Evolutionary conservation across 2,797 vertebrate species (phyloP).

Genomic region (Takifugu ocellatus): DNA sequence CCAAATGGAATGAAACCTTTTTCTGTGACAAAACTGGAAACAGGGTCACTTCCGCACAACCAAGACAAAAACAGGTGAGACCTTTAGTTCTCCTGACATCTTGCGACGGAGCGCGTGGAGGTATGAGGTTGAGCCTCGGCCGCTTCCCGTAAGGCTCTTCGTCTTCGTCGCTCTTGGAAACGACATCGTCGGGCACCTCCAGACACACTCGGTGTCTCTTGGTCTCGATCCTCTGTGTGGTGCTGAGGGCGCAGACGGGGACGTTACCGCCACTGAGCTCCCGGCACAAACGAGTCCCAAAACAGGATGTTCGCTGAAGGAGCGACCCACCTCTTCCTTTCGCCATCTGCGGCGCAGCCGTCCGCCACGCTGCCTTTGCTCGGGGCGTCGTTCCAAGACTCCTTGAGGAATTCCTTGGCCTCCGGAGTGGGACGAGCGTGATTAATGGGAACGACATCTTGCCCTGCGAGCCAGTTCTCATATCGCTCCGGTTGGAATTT

Average conservation of each 20-base stretch:
- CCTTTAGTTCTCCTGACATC: constrained; percentile 67
- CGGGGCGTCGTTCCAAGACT: constrained; percentile 47
- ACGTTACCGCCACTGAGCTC: not conserved
- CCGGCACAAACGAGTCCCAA: not conserved
- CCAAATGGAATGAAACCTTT: not conserved
- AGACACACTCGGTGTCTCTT: constrained; percentile 94
- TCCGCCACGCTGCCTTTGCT: constrained; percentile 28
- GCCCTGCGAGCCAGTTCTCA: constrained; percentile 88
- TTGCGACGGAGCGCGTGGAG: constrained; percentile 43
- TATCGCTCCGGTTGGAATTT: constrained; percentile 95
- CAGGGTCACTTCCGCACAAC: not conserved
- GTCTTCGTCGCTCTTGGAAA: constrained; percentile 79
- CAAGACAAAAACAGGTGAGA: constrained; percentile 5
- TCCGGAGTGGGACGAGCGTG: constrained; percentile 89
- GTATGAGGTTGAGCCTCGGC: constrained; percentile 64
- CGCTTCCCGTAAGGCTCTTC: constrained; percentile 66
- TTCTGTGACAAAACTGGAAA: too few species aligned
- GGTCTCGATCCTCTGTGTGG: constrained; percentile 92
- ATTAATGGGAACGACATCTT: constrained; percentile 83
- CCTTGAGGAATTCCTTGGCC: constrained; percentile 85
- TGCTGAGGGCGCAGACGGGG: constrained; percentile 54
- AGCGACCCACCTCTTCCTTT: constrained; percentile 70
- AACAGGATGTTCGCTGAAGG: not conserved
- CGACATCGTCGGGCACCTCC: constrained; percentile 88
- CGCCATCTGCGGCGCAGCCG: constrained; percentile 59